Base-by-base conservation (phyloP, 2,797 vertebrate genomes). In the Coregonus ussuriensis region DNA sequence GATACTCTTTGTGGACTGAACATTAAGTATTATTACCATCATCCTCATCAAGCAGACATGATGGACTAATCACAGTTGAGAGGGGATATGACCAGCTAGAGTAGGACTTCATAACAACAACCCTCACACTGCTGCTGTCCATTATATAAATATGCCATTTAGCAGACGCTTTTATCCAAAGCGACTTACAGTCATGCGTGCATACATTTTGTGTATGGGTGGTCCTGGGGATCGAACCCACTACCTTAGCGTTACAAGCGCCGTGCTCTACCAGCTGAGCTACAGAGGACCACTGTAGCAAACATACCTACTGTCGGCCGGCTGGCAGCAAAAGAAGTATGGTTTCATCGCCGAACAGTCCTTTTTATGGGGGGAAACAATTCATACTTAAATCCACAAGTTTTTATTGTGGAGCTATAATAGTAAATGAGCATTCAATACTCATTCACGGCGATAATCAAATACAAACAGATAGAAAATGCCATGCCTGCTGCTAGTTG, bases 371-470 rank as follows among this genome's bases (percentile, higher is more conserved):
- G 74, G 79, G 53, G 72, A 84, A 29, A 81, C 78, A 82, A 87
- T 79, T 66, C 84, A 68, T 74, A 82, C 80, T 53, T 85, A 85
- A 92, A 86, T 25, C 3, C 85, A 54, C 9, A 2, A 79, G 85
- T 92, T 90, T 47, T 47, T 89, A 87, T 56, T 63, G 79, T 75
- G 81, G 70, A 65, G 75, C 82, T 80, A 33, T 84, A 82, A 89
- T 81, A 84, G 80, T 86, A 88, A 88, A 92, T 90, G 87, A 92
- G 83, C 83, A 85, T 85, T 88, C 89, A 83, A 89, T 84, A 84
- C 75, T 79, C 86, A 69, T 74, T 79, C 74, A 78, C 71, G 74
- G 80, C 72, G 71, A 74, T 15, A 67, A 77, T 16, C 71, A 75
- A 71, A 80, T 25, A 69, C 76, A 84, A 86, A 86, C 76, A 71